phyloP scores from a whole-genome alignment of 2,888 invertebrate genomes.

The Drosophila pullipes region DNA sequence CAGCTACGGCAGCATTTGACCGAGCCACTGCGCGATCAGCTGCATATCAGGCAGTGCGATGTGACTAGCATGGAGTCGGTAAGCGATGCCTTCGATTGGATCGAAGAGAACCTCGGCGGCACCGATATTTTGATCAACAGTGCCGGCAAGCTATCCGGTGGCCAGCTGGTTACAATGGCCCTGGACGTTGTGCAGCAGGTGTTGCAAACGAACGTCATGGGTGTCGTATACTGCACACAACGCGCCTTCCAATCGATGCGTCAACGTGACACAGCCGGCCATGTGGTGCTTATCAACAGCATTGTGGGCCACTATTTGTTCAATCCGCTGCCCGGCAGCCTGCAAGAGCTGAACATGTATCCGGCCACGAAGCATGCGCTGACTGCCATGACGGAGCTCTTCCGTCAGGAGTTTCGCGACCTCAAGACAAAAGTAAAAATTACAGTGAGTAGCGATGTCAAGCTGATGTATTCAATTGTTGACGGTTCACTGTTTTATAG shows the following conservation, averaged over 20 bases:
- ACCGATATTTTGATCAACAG: slow-evolving; percentile 88
- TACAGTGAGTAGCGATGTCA: slow-evolving; percentile 67
- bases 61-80: slow-evolving; percentile 86
- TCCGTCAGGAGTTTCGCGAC: slow-evolving; percentile 82
- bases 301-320: slow-evolving; percentile 78
- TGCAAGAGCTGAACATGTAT: slow-evolving; percentile 80
- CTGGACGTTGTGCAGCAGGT: slow-evolving; percentile 71
- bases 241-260: slow-evolving; percentile 86
- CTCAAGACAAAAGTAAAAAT: slow-evolving; percentile 74
- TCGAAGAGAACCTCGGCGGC: slow-evolving; percentile 86
- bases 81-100: slow-evolving; percentile 86
- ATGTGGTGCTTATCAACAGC: slow-evolving; percentile 86
- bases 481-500: slow-evolving; percentile 25
- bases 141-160: slow-evolving; percentile 85
- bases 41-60: slow-evolving; percentile 83
- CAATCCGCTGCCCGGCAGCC: slow-evolving; percentile 72
- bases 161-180: slow-evolving; percentile 65
- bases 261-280: slow-evolving; percentile 82
- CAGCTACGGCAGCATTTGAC: slow-evolving; percentile 54
- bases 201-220: slow-evolving; percentile 86
- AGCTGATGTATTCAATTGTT: not conserved
- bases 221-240: slow-evolving; percentile 85
- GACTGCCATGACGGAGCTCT: slow-evolving; percentile 80
- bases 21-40: slow-evolving; percentile 31
- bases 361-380: slow-evolving; percentile 81